A percentile compares a stretch with the other conserved stretches of the same genome.
Evolutionary conservation across 2,797 vertebrate species (phyloP).

Genomic region (Acridotheres tristis): DNA sequence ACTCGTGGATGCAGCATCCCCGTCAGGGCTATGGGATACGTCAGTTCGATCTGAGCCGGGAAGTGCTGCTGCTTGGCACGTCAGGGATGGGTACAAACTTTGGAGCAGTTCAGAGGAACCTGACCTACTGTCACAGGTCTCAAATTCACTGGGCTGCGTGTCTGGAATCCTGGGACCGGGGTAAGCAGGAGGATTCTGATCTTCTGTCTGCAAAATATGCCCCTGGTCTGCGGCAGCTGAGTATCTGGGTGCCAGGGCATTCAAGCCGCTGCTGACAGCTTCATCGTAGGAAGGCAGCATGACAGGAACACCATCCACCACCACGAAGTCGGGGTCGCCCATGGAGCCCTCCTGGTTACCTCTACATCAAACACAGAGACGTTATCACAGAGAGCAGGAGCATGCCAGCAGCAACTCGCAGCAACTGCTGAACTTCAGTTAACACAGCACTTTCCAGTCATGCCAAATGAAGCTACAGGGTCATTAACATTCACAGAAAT

Average conservation of each 20-base stretch:
- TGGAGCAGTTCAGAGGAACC: conserved; percentile 79
- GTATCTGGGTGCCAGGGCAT: conserved; percentile 72
- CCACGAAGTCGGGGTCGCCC: conserved; percentile 81
- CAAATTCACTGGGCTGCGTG: conserved; percentile 67
- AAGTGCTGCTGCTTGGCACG: conserved; percentile 40
- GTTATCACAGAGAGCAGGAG: background rate
- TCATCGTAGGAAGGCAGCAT: conserved; percentile 87
- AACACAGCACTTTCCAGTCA: background rate
- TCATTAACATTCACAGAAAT: background rate
- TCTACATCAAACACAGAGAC: conserved; percentile 47
- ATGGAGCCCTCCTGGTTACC: conserved; percentile 74
- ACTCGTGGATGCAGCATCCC: conserved; percentile 78
- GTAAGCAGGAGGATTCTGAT: conserved; percentile 86
- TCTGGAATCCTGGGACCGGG: conserved; percentile 76
- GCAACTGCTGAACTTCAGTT: background rate
- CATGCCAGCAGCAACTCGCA: background rate
- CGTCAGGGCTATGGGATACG: background rate
- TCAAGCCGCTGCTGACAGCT: conserved; percentile 77
- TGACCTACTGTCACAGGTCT: conserved; percentile 72
- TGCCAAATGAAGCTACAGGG: background rate
- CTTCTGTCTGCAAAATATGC: conserved; percentile 74
- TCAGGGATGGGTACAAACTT: conserved; percentile 70
- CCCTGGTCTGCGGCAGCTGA: conserved; percentile 70
- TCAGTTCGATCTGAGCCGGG: conserved; percentile 68
- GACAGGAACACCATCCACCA: conserved; percentile 86